Percentiles rank a stretch among this genome's conserved stretches.
These are phyloP conservation scores for Calidris pygmaea DNA, from an alignment of 2,113 vertebrate species.

Conservation along the genomic window DNA sequence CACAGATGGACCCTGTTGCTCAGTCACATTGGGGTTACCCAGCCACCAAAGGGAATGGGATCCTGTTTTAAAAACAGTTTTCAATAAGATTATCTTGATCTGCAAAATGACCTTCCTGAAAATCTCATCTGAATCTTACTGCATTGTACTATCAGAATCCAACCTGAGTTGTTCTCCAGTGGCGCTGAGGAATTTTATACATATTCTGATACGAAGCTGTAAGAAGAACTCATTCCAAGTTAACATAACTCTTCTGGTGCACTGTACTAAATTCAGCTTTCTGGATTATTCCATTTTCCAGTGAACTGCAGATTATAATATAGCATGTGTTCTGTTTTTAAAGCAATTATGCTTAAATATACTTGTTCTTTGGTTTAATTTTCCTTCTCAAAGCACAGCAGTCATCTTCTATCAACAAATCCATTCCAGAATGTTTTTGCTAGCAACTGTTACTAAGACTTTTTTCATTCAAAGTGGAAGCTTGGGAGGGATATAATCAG, in stretches of 20 bases:
- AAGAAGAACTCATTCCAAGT: not conserved
- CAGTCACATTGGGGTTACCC: not conserved
- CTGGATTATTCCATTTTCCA: constrained; percentile 58
- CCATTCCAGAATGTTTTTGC: constrained; percentile 56
- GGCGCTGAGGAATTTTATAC: not conserved
- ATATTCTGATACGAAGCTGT: not conserved
- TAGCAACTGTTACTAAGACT: constrained; percentile 35
- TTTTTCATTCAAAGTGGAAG: constrained; percentile 5
- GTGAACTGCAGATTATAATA: constrained; percentile 5
- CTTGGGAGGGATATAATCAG: constrained; percentile 16
- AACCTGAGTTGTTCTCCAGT: not conserved
- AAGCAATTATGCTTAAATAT: constrained; percentile 63
- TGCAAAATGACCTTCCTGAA: not conserved
- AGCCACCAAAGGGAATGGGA: not conserved
- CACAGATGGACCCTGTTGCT: not conserved
- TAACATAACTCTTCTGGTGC: not conserved
- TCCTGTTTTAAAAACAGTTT: not conserved
- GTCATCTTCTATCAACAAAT: constrained; percentile 53
- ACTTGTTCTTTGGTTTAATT: constrained; percentile 51
- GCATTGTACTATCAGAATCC: not conserved
- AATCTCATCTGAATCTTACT: not conserved
- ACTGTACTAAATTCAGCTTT: not conserved
- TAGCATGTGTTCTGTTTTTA: constrained; percentile 46
- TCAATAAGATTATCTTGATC: not conserved
- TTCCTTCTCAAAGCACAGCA: constrained; percentile 59